A percentile compares a stretch with the other conserved stretches of the same genome.
Conservation (phyloP, 2,888 invertebrate genomes). For the Agrochola litura region DNA sequence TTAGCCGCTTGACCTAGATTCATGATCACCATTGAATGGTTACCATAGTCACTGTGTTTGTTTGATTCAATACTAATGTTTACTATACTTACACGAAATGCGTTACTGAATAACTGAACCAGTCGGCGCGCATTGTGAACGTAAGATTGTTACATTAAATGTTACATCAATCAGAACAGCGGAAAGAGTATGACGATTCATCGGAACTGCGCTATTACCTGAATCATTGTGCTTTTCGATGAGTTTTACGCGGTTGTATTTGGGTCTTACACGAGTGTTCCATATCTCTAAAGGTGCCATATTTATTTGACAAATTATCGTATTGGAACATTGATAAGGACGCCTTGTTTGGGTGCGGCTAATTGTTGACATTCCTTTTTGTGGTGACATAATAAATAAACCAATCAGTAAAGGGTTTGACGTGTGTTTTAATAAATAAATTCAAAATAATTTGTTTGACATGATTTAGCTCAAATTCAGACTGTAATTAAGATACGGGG, state of each 20-base stretch:
- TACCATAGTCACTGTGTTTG: conserved; percentile 73
- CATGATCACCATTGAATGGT: conserved; percentile 72
- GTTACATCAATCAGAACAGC: conserved; percentile 70
- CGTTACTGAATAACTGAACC: conserved; percentile 28
- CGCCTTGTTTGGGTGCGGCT: conserved; percentile 59
- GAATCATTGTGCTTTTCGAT: conserved; percentile 39
- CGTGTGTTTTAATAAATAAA: conserved; percentile 2
- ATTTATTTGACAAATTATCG: conserved; percentile 55
- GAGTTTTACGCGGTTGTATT: conserved; percentile 27
- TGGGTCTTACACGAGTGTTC: conserved; percentile 13
- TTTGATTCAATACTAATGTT: conserved; percentile 67
- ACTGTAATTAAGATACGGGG: conserved; percentile 36
- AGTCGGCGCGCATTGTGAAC: conserved; percentile 43
- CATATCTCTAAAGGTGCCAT: conserved; percentile 23
- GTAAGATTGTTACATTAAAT: conserved; percentile 56
- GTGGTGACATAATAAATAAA: conserved; percentile 28
- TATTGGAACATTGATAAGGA: conserved; percentile 58
- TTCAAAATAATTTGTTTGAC: background rate
- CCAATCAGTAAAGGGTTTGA: background rate
- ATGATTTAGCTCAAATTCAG: conserved; percentile 3
- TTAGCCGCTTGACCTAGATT: conserved; percentile 74
- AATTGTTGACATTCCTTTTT: conserved; percentile 57
- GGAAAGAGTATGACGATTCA: conserved; percentile 69
- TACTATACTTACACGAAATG: conserved; percentile 51
- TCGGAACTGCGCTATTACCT: conserved; percentile 63